Evolutionary conservation across 2,888 invertebrate species (phyloP).

Genomic region (Aphrophora alni): DNA sequence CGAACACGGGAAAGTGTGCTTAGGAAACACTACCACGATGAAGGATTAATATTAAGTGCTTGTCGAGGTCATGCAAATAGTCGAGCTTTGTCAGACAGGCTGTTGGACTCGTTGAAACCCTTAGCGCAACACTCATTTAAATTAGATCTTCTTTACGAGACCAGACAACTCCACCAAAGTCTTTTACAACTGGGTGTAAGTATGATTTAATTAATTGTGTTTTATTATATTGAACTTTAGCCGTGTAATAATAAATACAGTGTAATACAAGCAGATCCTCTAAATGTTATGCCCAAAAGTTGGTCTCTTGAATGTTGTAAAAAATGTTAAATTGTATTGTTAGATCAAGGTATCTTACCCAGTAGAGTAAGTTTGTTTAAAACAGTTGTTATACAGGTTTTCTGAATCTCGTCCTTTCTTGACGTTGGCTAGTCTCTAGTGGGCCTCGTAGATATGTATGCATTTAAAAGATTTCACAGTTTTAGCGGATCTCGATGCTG

Average conservation of each 20-base stretch:
- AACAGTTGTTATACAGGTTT: too few species aligned
- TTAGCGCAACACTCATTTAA: constrained; percentile 81
- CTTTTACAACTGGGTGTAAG: constrained; percentile 62
- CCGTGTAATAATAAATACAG: not conserved
- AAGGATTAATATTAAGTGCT: constrained; percentile 72
- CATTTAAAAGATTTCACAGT: too few species aligned
- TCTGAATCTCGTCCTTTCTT: too few species aligned
- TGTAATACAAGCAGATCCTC: too few species aligned
- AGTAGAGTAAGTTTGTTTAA: too few species aligned
- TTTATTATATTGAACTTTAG: not conserved
- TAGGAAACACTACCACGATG: constrained; percentile 78
- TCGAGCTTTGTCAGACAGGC: constrained; percentile 69
- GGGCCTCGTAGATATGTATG: too few species aligned
- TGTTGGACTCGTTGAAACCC: constrained; percentile 79
- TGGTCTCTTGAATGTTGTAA: too few species aligned
- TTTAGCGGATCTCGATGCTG: too few species aligned
- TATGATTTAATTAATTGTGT: not conserved
- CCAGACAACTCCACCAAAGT: constrained; percentile 76
- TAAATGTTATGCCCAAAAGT: too few species aligned
- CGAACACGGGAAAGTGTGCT: constrained; percentile 83
- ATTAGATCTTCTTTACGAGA: constrained; percentile 80
- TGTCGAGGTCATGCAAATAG: constrained; percentile 65
- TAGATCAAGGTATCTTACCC: too few species aligned
- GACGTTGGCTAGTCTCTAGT: too few species aligned
- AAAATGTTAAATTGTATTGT: too few species aligned